Evolutionary conservation across 2,888 invertebrate species (phyloP).

Genomic region (Platycnemis pennipes): DNA sequence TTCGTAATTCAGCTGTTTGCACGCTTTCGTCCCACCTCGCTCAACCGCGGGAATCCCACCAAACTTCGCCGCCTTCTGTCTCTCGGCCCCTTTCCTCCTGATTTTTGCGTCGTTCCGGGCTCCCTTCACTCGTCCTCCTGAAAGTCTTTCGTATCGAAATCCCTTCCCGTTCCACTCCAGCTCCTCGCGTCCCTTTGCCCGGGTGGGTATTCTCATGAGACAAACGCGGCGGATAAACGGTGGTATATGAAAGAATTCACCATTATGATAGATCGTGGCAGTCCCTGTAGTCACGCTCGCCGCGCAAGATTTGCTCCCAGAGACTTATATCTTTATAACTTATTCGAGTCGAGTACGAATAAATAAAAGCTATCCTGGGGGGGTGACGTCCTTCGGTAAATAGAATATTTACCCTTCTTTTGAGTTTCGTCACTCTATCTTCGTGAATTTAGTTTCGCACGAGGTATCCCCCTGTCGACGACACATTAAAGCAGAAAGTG

Average conservation of each 20-base stretch:
- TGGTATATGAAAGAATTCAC: neutral
- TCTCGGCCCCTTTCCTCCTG: neutral
- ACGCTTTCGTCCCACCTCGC: neutral
- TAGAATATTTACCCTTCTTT: neutral
- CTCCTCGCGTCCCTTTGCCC: neutral
- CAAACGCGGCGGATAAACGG: neutral
- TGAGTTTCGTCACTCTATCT: neutral
- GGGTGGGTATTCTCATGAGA: constrained; percentile 3
- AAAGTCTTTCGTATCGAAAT: neutral
- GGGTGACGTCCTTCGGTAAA: neutral
- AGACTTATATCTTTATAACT: constrained; percentile 32
- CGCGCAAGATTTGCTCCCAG: neutral
- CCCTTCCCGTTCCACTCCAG: neutral
- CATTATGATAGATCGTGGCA: neutral
- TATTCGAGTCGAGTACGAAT: neutral
- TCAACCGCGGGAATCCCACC: neutral
- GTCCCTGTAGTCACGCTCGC: neutral
- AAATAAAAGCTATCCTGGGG: neutral
- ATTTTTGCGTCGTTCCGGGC: neutral
- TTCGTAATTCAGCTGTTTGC: neutral
- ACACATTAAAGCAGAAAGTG: neutral
- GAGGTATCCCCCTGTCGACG: neutral
- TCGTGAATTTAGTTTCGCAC: neutral
- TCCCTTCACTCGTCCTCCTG: constrained; percentile 7
- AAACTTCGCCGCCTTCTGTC: neutral